Evolutionary conservation across 2,888 invertebrate genomes (phyloP).

Genomic region (Quadroppia sp.): DNA sequence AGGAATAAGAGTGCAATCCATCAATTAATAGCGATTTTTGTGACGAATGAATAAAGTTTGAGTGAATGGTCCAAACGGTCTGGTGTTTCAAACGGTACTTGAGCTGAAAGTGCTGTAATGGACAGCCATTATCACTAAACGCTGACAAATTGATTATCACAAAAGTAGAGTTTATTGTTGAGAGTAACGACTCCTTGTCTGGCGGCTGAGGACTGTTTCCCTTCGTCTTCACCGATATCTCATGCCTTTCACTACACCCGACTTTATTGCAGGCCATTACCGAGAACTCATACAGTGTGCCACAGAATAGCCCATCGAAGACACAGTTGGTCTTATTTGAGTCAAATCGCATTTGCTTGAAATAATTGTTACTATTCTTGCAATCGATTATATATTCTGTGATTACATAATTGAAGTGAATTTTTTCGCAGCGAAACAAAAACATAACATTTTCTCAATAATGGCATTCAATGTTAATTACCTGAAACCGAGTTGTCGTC

Average conservation of each 20-base stretch:
- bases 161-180: constrained; percentile 28
- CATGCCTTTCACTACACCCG: constrained; percentile 6
- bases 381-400: constrained; percentile 27
- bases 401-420: too few species aligned
- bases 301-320: constrained; percentile 31
- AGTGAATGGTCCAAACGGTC: neutral
- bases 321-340: constrained; percentile 5
- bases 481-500: constrained; percentile 42
- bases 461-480: constrained; percentile 36
- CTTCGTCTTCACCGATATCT: constrained; percentile 17
- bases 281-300: constrained; percentile 21
- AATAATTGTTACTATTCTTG: neutral
- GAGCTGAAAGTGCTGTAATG: constrained; percentile 22
- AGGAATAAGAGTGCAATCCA: constrained; percentile 18
- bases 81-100: constrained; percentile 8
- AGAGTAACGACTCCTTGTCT: constrained; percentile 23
- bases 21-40: constrained; percentile 24
- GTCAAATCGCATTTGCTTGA: neutral
- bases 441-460: too few species aligned
- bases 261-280: constrained; percentile 29
- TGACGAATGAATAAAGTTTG: constrained; percentile 20
- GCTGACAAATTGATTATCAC: constrained; percentile 31
- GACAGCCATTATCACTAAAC: constrained; percentile 27
- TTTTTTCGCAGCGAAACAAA: too few species aligned
- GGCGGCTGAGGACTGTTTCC: constrained; percentile 27